Evolutionary conservation across 2,888 invertebrate species (phyloP), one percentile per base, ranked within the genome.

Genomic region (Schrankia costaestrigalis): DNA sequence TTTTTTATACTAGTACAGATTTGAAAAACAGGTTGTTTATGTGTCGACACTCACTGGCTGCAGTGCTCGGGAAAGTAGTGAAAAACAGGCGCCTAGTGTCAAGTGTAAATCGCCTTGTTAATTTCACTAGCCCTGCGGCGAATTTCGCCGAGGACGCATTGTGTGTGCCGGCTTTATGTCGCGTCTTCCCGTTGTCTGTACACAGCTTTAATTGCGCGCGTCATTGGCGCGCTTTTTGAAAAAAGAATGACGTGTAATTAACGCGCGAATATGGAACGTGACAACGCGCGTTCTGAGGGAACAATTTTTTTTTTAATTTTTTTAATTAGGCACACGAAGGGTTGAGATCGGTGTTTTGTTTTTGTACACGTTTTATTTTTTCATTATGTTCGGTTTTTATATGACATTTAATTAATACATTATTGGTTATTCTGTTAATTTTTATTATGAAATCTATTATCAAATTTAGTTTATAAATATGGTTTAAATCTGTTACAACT

Each of bases 61-160:
- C 60, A 60, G 56, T 53, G 55, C 56, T 60, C 17, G 17, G 70
- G 69, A 79, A 77, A 79, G 78, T 78, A 78, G 81, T 78, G 76
- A 73, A 84, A 85, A 82, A 76, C 79, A 81, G 76, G 44, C 51
- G 55, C 73, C 79, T 79, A 80, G 85, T 84, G 86, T 83, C 84
- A 85, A 88, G 88, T 83, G 84, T 86, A 89, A 87, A 89, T 89
- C 87, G 85, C 86, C 87, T 89, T 88, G 88, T 89, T 89, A 88
- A 89, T 88, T 87, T 87, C 73, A 66, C 75, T 71, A 69, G 75
- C 71, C 88, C 86, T 81, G 89, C 88, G 88, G 89, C 89, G 77
- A 86, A 86, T 85, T 87, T 86, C 67, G 78, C 78, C 72, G 85
- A 88, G 87, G 84, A 87, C 78, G 82, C 77, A 87, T 86, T 89